phyloP scores from a whole-genome alignment of 64 coral and sea anemone species.

The Montipora foliosa region DNA sequence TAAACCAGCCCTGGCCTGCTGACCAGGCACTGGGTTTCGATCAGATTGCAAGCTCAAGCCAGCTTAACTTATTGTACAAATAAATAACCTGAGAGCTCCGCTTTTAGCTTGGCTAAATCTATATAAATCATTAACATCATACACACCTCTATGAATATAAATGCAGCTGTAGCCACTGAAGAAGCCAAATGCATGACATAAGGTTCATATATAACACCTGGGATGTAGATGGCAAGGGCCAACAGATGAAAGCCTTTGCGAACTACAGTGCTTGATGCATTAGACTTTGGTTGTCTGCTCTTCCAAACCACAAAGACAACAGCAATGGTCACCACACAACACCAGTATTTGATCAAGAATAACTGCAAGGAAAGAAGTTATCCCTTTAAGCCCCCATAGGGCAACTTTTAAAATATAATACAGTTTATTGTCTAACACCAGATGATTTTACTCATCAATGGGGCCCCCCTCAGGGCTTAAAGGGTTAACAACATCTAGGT shows the following conservation, averaged over 20 bases:
- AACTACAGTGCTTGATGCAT: slow-evolving; percentile 16
- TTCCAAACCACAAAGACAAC: slow-evolving; percentile 82
- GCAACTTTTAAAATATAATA: not conserved
- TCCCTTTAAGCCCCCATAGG: not conserved
- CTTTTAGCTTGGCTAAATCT: not conserved
- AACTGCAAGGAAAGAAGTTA: slow-evolving; percentile 57
- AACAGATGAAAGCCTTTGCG: slow-evolving; percentile 91
- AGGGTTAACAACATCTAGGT: no score
- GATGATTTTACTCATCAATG: no score
- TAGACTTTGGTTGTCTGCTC: slow-evolving; percentile 1
- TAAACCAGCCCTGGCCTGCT: no score
- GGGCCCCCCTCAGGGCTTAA: no score
- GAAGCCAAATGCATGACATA: slow-evolving; percentile 87
- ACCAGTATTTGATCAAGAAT: slow-evolving; percentile 80
- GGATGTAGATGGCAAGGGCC: slow-evolving; percentile 82
- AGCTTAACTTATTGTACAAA: no score
- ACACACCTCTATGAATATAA: slow-evolving; percentile 94
- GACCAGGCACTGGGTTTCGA: no score
- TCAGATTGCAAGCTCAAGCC: no score
- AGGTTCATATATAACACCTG: slow-evolving; percentile 86
- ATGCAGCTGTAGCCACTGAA: slow-evolving; percentile 81
- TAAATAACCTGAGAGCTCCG: not conserved
- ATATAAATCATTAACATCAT: not conserved
- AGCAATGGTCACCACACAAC: slow-evolving; percentile 65
- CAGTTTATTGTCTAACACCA: no score